Evolutionary conservation across 2,797 vertebrate genomes (phyloP).

Genomic region (Anguilla megastoma): DNA sequence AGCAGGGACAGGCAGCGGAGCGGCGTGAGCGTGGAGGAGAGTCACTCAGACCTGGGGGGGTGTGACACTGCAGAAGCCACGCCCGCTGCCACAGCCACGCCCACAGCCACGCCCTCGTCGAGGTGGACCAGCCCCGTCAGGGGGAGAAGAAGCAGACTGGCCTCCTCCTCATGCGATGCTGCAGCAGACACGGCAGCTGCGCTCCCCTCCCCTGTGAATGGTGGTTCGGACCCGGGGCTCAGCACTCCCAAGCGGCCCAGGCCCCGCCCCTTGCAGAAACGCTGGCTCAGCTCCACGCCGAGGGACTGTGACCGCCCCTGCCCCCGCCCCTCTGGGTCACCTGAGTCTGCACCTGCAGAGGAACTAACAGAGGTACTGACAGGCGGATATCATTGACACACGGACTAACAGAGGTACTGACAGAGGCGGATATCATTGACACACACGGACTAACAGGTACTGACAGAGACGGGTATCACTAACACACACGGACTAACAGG

Average conservation of each 20-base stretch:
- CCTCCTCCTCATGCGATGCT: background rate
- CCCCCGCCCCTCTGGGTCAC: background rate
- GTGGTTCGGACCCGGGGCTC: background rate
- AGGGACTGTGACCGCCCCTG: background rate
- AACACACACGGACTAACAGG: too few relatives aligned
- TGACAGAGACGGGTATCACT: too few relatives aligned
- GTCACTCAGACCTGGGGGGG: background rate
- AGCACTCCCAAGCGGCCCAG: background rate
- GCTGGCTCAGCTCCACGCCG: background rate
- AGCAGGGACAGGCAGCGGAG: background rate
- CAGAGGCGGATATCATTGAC: too few relatives aligned
- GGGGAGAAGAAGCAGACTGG: background rate
- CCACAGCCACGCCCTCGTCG: background rate
- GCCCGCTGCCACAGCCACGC: background rate
- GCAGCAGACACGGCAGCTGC: background rate
- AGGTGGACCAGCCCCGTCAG: background rate
- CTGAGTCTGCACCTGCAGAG: background rate
- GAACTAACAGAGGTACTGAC: too few relatives aligned
- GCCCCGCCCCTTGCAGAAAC: background rate
- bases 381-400: too few relatives aligned
- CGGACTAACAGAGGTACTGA: too few relatives aligned
- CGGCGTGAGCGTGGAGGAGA: background rate
- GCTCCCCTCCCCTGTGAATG: background rate
- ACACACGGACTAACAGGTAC: too few relatives aligned
- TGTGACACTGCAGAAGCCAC: background rate